Evolutionary conservation across 2,888 invertebrate genomes (phyloP).

Genomic region (Epinotia ramella): DNA sequence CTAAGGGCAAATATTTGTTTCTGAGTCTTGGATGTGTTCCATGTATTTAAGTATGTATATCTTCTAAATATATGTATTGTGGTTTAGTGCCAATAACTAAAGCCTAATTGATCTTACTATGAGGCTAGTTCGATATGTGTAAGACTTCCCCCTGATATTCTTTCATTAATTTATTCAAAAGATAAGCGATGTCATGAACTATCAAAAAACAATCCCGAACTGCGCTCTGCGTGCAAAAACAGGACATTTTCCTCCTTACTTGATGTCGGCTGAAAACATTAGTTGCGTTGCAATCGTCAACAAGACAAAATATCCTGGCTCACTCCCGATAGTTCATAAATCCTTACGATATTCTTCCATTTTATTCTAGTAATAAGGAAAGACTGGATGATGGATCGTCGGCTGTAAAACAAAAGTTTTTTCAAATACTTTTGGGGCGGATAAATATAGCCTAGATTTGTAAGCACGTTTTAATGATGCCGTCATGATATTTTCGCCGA

Average conservation of each 20-base stretch:
- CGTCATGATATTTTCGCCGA: neutral
- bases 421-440: slow-evolving; percentile 16
- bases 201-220: neutral
- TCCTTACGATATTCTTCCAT: slow-evolving; percentile 17
- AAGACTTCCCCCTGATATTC: too few species aligned
- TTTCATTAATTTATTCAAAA: neutral
- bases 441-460: slow-evolving; percentile 27
- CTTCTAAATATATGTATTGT: too few species aligned
- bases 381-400: slow-evolving; percentile 28
- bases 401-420: slow-evolving; percentile 43
- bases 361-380: slow-evolving; percentile 40
- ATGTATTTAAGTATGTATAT: too few species aligned
- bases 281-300: neutral
- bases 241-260: neutral
- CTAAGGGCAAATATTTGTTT: too few species aligned
- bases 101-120: too few species aligned
- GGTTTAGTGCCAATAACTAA: too few species aligned
- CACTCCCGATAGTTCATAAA: slow-evolving; percentile 36
- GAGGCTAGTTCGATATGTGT: too few species aligned
- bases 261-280: neutral
- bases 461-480: slow-evolving; percentile 16
- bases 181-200: neutral
- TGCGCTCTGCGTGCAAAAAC: neutral
- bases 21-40: too few species aligned
- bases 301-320: slow-evolving; percentile 14